These are phyloP conservation scores for Neomonachus schauinslandi DNA, from an alignment of 2,113 vertebrate species.

Conservation along the genomic window DNA sequence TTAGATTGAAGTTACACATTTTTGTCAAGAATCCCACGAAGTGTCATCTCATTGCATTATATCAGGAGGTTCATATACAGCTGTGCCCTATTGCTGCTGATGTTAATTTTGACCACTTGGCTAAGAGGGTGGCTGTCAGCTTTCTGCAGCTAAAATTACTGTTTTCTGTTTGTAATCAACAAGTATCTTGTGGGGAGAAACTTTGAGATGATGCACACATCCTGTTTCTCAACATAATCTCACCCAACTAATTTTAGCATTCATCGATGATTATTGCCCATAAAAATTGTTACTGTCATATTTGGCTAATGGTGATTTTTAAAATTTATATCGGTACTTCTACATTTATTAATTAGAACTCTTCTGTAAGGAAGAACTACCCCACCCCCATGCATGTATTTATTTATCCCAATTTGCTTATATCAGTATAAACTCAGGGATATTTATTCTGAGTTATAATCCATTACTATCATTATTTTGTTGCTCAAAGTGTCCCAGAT, in stretches of 20 bases:
- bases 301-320: slow-evolving; percentile 13
- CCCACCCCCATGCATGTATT: background rate
- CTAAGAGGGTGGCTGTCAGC: background rate
- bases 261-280: background rate
- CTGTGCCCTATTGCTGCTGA: background rate
- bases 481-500: background rate
- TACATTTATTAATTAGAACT: slow-evolving; percentile 46
- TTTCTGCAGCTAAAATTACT: slow-evolving; percentile 36
- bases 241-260: slow-evolving; percentile 31
- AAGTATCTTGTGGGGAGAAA: slow-evolving; percentile 1
- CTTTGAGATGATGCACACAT: background rate
- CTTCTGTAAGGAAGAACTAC: background rate
- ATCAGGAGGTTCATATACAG: background rate
- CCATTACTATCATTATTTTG: background rate
- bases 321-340: background rate
- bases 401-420: slow-evolving; percentile 16
- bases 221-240: slow-evolving; percentile 17
- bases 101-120: background rate
- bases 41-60: background rate
- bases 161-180: slow-evolving; percentile 20
- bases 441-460: slow-evolving; percentile 6
- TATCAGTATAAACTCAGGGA: background rate
- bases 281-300: background rate
- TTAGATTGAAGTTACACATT: background rate
- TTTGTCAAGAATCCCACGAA: background rate